Base-by-base conservation (phyloP, 1,140 invertebrate genomes). In the Coenobita brevimanus region DNA sequence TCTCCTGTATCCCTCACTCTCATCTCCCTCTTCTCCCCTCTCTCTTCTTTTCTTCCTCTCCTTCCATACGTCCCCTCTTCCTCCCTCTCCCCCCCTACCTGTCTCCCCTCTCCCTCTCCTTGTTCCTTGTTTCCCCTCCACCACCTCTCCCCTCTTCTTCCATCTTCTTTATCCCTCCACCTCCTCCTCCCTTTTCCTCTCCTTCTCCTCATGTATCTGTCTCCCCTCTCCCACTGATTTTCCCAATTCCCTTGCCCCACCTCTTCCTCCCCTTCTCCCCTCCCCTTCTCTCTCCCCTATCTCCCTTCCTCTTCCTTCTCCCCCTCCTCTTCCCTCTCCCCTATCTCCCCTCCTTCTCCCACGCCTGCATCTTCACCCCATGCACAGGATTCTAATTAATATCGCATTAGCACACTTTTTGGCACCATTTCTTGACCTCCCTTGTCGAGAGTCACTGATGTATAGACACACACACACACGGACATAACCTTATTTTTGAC, bases 301-400 rank as follows among this genome's bases (percentile, higher is more conserved):
- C 24, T 76, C 24, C 36, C 27, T 76, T 13, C 73, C n/a, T 46
- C 27, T 24, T 21, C 27, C 41, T n/a, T 41, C 46, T 43, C 33
- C 27, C 3, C 2, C 73, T 43, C 73, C 41, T 38, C 46, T 67
- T n/a, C 17, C 24, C 38, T 76, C 33, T 43, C 6, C 6, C 46
- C 17, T 17, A 6, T 43, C 73, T 76, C 73, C 38, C 73, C 46
- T 6, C 3, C 73, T 43, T 43, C 38, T 46, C 73, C 73, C 27
- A 13, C n/a, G 27, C 41, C n/a, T 17, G 13, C 46, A 21, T 46
- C 33, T 76, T 76, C 73, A 76, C 73, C 27, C 73, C 41, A 27
- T 76, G 73, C 38, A 46, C 73, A 76, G 73, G 46, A 46, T 43
- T 76, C 46, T 46, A 76, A 76, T 76, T 76, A 76, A 76, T 76